Evolutionary conservation across 2,888 invertebrate genomes (phyloP).

Genomic region (Papilio gigon): DNA sequence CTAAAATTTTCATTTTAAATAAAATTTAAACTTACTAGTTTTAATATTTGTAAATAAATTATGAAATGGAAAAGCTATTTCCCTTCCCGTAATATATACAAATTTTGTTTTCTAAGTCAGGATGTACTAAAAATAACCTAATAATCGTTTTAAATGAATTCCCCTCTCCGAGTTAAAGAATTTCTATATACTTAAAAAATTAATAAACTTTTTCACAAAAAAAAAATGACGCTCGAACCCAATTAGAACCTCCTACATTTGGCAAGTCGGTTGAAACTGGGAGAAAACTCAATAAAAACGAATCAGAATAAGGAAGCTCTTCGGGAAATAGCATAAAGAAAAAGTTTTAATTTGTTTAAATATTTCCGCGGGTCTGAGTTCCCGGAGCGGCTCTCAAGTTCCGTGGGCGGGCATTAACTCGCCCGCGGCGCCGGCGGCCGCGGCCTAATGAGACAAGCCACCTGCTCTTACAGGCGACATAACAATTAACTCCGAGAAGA

Average conservation of each 20-base stretch:
- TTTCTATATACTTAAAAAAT: slow-evolving; percentile 30
- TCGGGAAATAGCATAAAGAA: slow-evolving; percentile 68
- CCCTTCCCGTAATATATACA: neutral
- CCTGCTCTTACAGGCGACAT: slow-evolving; percentile 80
- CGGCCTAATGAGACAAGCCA: slow-evolving; percentile 76
- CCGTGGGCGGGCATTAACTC: slow-evolving; percentile 69
- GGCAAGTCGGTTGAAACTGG: slow-evolving; percentile 53
- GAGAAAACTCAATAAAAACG: slow-evolving; percentile 65
- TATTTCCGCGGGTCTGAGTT: slow-evolving; percentile 70
- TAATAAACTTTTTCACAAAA: slow-evolving; percentile 33
- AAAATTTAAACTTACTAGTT: neutral
- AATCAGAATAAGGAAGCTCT: slow-evolving; percentile 67
- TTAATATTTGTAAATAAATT: neutral
- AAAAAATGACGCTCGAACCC: slow-evolving; percentile 48
- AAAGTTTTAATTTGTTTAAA: slow-evolving; percentile 82
- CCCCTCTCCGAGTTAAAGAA: neutral
- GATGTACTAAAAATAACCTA: no score
- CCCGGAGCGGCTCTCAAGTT: slow-evolving; percentile 68
- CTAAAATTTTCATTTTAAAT: neutral
- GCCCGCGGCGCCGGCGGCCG: slow-evolving; percentile 69
- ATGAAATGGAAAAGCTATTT: neutral
- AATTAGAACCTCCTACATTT: slow-evolving; percentile 49
- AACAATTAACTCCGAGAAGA: slow-evolving; percentile 80
- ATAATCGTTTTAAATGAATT: no score
- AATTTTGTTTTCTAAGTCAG: neutral